Conservation (phyloP, 1,140 invertebrate species). For the Lepidurus couesii region DNA sequence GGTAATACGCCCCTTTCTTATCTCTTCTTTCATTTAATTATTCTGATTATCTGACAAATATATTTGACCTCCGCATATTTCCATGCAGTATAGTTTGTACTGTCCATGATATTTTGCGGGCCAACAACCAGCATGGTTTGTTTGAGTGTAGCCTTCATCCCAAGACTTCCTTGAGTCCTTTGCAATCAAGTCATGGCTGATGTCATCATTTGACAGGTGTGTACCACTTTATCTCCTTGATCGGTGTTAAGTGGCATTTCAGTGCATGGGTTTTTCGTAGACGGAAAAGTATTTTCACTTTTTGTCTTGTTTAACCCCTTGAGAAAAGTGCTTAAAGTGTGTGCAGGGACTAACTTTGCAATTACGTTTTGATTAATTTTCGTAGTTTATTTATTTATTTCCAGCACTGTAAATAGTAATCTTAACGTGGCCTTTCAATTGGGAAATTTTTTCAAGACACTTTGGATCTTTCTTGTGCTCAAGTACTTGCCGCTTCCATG, state of each 20-base stretch:
- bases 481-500: no score
- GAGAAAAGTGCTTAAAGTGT: neutral
- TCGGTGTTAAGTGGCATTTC: slow-evolving; percentile 18
- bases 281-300: neutral
- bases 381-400: no score
- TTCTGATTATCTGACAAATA: neutral
- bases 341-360: neutral
- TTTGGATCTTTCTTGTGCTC: no score
- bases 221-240: slow-evolving; percentile 11
- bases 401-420: neutral
- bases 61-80: neutral
- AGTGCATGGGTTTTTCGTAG: neutral
- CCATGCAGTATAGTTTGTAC: neutral
- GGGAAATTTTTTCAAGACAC: neutral
- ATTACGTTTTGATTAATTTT: neutral
- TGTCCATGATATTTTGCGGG: slow-evolving; percentile 18
- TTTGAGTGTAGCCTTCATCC: slow-evolving; percentile 21
- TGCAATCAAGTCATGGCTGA: slow-evolving; percentile 18
- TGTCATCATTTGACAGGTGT: slow-evolving; percentile 16
- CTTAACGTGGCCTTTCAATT: slow-evolving; percentile 23
- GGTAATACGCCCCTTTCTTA: slow-evolving; percentile 10
- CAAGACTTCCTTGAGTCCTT: slow-evolving; percentile 21
- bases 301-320: neutral
- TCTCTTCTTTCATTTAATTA: slow-evolving; percentile 13
- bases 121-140: slow-evolving; percentile 15